Evolutionary conservation across 2,888 invertebrate genomes (phyloP), one percentile per base, ranked within the genome.

Genomic region (Tolmerus cingulatus): DNA sequence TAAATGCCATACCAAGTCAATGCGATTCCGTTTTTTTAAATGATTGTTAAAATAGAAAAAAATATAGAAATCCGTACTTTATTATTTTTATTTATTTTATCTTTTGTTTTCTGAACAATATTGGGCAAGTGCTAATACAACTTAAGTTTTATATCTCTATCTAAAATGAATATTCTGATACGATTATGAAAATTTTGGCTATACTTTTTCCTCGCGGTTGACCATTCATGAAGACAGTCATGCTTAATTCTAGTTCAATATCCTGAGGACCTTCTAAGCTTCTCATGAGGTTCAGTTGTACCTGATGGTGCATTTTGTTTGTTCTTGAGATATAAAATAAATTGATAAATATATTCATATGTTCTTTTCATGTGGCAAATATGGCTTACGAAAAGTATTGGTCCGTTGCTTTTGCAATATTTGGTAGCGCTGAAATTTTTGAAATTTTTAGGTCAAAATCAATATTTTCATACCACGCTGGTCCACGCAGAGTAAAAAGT

Each of bases 401-500:
- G 87, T 94, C 94, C 3, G 94, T 94, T 43, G 95, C 94, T 88
- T 93, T 93, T 88, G 93, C 92, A 89, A 95, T 91, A 7, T 94
- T 94, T 0, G 94, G 94, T 0, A 96, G 96, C 0, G 96, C 95
- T 89, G 93, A 94, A 19, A 94, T 96, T 89, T 94, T 94, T 0
- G 94, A 92, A 23, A 98, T 92, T 57, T 95, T 95, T 90, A 98
- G 94, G 82, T 95, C 94, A 92, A 98, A 98, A 88, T 95, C 95
- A 87, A 96, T 95, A 2, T 96, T 95, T 40, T 94, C 94, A 5
- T 94, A 93, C 94, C 96, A 96, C 55, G 94, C 93, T 0, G 97
- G 97, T 0, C 98, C 98, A 37, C 96, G 94, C 94, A 99, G 96
- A 9, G 97, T 97, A 92, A 99, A 98, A 9, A 99, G 93, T 86